Percentiles rank a stretch among this genome's conserved stretches.
These are phyloP conservation scores for Ceratina japonica DNA, from an alignment of 1,140 invertebrate genomes.

Conservation along the genomic window DNA sequence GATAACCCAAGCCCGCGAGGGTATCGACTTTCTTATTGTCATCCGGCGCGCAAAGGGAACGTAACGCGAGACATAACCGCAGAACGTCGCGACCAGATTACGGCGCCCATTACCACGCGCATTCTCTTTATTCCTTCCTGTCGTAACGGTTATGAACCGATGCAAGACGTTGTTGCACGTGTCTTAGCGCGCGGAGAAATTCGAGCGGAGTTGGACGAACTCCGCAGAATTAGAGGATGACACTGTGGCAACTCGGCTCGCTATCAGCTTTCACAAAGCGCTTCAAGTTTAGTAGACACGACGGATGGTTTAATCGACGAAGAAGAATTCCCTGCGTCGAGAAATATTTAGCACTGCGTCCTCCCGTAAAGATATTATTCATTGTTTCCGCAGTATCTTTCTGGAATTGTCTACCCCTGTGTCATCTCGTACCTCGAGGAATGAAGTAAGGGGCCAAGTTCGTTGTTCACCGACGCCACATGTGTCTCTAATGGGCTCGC, in stretches of 20 bases:
- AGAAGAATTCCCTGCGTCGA: neutral
- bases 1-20: conserved; percentile 36
- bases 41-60: conserved; percentile 18
- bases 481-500: conserved; percentile 59
- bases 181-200: neutral
- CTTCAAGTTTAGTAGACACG: too few relatives aligned
- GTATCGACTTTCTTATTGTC: conserved; percentile 60
- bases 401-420: conserved; percentile 23
- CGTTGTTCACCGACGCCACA: conserved; percentile 51
- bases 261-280: too few relatives aligned
- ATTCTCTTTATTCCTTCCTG: neutral
- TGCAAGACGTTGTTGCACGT: conserved; percentile 5
- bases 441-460: conserved; percentile 22
- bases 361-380: neutral
- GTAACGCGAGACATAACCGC: conserved; percentile 54
- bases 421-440: conserved; percentile 22
- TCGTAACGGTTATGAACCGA: conserved; percentile 19
- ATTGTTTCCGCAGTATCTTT: conserved; percentile 2
- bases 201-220: conserved; percentile 12
- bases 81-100: conserved; percentile 42
- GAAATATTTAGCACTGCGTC: too few relatives aligned
- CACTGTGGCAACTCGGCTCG: neutral
- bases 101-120: conserved; percentile 31
- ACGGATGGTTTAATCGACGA: too few relatives aligned
- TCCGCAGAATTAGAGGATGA: neutral